A percentile compares a stretch with the other conserved stretches of the same genome.
These are phyloP conservation scores for Ephialtes manifestator DNA, from an alignment of 2,888 invertebrate species.

Conservation along the genomic window DNA sequence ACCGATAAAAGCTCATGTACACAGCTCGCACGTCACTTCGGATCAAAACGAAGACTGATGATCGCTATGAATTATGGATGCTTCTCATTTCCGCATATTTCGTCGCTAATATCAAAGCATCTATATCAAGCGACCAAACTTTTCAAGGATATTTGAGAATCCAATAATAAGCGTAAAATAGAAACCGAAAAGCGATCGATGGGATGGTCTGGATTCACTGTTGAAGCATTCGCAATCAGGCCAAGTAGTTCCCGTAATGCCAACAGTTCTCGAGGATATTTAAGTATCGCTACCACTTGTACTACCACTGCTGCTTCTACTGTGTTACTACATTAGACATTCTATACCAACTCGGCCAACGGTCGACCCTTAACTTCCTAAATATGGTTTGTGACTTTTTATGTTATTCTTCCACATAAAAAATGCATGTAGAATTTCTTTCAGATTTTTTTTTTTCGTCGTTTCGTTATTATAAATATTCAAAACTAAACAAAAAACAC, in stretches of 20 bases:
- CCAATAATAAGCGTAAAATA: conserved; percentile 20
- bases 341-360: too few species aligned
- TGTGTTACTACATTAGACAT: too few species aligned
- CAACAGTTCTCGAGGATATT: conserved; percentile 57
- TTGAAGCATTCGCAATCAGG: conserved; percentile 55
- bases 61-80: conserved; percentile 39
- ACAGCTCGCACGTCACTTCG: background rate
- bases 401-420: too few species aligned
- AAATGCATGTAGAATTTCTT: too few species aligned
- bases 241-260: conserved; percentile 60
- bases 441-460: too few species aligned
- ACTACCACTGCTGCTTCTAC: conserved; percentile 13
- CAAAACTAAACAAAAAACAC: too few species aligned
- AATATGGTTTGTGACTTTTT: too few species aligned
- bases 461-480: too few species aligned
- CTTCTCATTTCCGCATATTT: conserved; percentile 20
- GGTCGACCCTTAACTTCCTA: too few species aligned
- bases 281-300: conserved; percentile 44
- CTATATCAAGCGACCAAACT: background rate
- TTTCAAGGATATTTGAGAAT: background rate
- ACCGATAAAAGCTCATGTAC: conserved; percentile 37
- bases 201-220: conserved; percentile 30
- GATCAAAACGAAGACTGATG: conserved; percentile 4
- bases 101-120: background rate
- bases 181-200: background rate